These are phyloP conservation scores for Tiliqua scincoides DNA, from an alignment of 2,113 vertebrate species.

Conservation along the genomic window DNA sequence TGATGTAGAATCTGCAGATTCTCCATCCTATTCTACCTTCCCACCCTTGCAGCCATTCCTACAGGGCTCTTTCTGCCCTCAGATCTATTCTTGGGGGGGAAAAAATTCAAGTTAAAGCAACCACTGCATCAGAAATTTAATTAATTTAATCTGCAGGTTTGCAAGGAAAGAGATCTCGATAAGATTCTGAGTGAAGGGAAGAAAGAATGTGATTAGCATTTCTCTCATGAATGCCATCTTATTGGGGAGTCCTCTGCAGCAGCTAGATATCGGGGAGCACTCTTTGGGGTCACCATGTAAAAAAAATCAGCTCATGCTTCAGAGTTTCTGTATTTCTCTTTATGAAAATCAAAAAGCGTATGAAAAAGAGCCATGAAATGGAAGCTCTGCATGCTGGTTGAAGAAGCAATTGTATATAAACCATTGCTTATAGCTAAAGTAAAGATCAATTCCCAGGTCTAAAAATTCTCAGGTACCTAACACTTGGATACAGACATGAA, in stretches of 20 bases:
- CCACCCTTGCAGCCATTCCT: not conserved
- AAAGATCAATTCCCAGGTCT: not conserved
- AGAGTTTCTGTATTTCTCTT: not conserved
- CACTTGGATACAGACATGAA: not conserved
- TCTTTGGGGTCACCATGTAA: slow-evolving; percentile 5
- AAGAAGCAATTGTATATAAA: not conserved
- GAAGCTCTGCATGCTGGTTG: not conserved
- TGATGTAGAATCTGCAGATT: not conserved
- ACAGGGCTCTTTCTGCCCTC: not conserved
- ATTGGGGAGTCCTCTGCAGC: not conserved
- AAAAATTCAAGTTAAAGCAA: not conserved
- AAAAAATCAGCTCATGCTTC: not conserved
- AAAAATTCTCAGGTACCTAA: not conserved
- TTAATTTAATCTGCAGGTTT: slow-evolving; percentile 6
- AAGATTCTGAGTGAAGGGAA: not conserved
- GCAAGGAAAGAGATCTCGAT: slow-evolving; percentile 5
- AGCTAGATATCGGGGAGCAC: not conserved
- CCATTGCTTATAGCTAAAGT: not conserved
- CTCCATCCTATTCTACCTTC: not conserved
- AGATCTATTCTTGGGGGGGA: not conserved
- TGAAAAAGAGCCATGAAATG: slow-evolving; percentile 13
- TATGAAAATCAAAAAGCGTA: not conserved
- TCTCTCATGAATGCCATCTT: not conserved
- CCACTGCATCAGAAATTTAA: not conserved
- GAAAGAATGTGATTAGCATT: not conserved